These are phyloP conservation scores for Astropecten irregularis DNA, from an alignment of 53 echinoderm and acorn worm species.

Conservation along the genomic window DNA sequence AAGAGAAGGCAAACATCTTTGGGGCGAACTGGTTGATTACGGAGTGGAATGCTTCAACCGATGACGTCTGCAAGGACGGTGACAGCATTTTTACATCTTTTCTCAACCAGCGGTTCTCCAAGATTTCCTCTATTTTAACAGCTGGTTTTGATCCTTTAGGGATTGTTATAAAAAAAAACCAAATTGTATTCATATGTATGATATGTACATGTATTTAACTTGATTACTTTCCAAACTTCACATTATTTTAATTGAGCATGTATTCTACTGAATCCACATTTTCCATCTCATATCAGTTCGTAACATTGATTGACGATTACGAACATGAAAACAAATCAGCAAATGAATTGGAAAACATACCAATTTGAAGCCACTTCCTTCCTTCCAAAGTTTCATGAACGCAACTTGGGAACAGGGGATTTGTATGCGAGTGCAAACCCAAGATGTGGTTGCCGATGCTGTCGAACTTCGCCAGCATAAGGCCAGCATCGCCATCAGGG, in stretches of 20 bases:
- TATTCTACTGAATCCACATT: too few species aligned
- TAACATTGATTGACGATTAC: too few species aligned
- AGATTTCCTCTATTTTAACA: neutral
- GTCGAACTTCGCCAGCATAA: conserved; percentile 31
- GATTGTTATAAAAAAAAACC: too few species aligned
- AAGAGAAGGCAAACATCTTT: conserved; percentile 24
- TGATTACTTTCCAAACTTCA: too few species aligned
- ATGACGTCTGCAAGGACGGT: conserved; percentile 34
- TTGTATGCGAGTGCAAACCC: neutral
- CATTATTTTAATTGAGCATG: too few species aligned
- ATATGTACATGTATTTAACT: too few species aligned
- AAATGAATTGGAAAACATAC: too few species aligned
- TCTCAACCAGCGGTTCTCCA: neutral
- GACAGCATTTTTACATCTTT: conserved; percentile 37
- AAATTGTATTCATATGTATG: too few species aligned
- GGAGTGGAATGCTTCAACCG: conserved; percentile 27
- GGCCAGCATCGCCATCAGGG: neutral
- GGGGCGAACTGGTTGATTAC: conserved; percentile 29
- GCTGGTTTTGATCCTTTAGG: conserved; percentile 3
- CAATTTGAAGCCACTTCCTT: conserved; percentile 7
- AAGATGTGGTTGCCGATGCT: neutral
- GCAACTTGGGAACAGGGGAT: conserved; percentile 10
- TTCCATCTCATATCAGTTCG: too few species aligned
- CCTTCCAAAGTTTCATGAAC: neutral
- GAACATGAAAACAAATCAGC: too few species aligned